Evolutionary conservation across 2,113 vertebrate genomes (phyloP), one percentile per base, ranked within the genome.

Genomic region (Semicossyphus pulcher): DNA sequence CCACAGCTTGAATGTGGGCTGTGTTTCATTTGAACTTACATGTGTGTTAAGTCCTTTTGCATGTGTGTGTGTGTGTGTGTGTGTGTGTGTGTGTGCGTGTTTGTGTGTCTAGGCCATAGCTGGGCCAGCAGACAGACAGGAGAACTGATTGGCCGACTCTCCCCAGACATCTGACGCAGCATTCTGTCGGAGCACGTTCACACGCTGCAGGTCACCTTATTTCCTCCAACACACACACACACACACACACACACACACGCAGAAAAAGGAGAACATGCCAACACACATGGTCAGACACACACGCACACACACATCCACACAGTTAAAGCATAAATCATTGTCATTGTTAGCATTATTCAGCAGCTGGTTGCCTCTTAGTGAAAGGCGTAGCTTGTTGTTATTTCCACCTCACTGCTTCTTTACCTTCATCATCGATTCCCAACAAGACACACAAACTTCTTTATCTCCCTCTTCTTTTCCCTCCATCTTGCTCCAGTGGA

Each of bases 141-240:
- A 58, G 67, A 83, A 31, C 80, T 63, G 76, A 86, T 87, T 81
- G 81, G 84, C 60, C 23, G 28, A 32, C 69, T 47, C 66, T 63
- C 76, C 69, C 72, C 76, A 88, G 77, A 87, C 82, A 80, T 87
- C 88, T 87, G 81, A 91, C 58, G 45, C 77, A 58, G 76, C 88
- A 73, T 82, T 88, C 83, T 87, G 86, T 89, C 77, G 62, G 60
- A 73, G 56, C 39, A 31, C 29, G 52, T 83, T 87, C 76, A 80
- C 62, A 71, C 39, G n/a, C 84, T 61, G 65, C 54, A 32, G 82
- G 79, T 86, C 83, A 85, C 77, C 84, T 88, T 67, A 74, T 86
- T 87, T 87, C 78, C 77, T 75, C 44, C 1, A 8, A 71, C 66
- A 62, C 69, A 62, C 32, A 2, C 61, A 58, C 1, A 63, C 28